Percentiles rank a stretch among this genome's conserved stretches.
Evolutionary conservation across 2,113 vertebrate genomes (phyloP).

Genomic region (Egretta garzetta): DNA sequence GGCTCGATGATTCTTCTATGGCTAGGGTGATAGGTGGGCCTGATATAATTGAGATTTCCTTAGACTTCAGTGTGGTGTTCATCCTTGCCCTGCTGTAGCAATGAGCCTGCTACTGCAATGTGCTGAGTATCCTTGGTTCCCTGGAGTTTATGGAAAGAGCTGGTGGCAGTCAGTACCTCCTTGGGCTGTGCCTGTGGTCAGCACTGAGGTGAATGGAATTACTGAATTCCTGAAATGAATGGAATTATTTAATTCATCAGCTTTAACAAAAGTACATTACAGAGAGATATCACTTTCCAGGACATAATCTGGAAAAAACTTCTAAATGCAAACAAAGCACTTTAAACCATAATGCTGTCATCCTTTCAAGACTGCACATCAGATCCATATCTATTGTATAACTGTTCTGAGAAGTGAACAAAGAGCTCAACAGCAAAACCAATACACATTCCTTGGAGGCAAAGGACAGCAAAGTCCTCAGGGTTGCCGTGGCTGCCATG

Average conservation of each 20-base stretch:
- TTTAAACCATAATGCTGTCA: not conserved
- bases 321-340: not conserved
- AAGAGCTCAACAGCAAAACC: not conserved
- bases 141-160: not conserved
- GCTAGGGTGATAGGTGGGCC: not conserved
- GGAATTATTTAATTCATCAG: not conserved
- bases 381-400: not conserved
- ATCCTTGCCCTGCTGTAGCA: not conserved
- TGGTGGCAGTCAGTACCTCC: not conserved
- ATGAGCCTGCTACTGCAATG: not conserved
- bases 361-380: not conserved
- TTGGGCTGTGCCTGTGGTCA: not conserved
- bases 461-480: not conserved
- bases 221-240: not conserved
- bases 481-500: rapidly evolving
- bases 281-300: not conserved
- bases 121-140: not conserved
- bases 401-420: not conserved
- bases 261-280: not conserved
- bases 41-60: not conserved
- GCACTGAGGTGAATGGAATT: not conserved
- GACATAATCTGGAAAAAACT: not conserved
- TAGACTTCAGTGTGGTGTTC: not conserved
- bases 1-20: not conserved
- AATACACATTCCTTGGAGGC: not conserved